These are phyloP conservation scores for Falco punctatus DNA, from an alignment of 2,113 vertebrate genomes.

Conservation along the genomic window DNA sequence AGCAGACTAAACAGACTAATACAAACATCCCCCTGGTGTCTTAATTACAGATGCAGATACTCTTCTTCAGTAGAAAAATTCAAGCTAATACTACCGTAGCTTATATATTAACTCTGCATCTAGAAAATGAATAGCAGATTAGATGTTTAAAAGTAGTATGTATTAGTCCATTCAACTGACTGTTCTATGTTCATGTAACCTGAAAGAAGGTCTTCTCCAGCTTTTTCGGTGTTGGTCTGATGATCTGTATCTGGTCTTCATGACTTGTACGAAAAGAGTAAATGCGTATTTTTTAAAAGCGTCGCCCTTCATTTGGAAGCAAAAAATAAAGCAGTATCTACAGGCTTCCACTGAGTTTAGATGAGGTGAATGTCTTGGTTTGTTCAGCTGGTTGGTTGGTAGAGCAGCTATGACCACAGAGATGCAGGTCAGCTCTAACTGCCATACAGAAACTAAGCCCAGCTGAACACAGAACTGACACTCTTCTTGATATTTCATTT, in stretches of 20 bases:
- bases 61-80: not conserved
- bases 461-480: not conserved
- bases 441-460: not conserved
- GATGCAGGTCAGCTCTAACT: not conserved
- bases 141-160: not conserved
- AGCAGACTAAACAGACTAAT: not conserved
- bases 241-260: not conserved
- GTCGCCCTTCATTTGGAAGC: not conserved
- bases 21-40: not conserved
- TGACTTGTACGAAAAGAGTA: not conserved
- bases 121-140: not conserved
- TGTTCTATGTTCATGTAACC: not conserved
- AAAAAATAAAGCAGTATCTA: not conserved
- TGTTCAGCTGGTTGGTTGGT: not conserved
- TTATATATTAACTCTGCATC: not conserved
- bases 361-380: not conserved
- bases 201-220: not conserved
- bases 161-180: not conserved
- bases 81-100: not conserved
- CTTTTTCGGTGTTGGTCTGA: not conserved
- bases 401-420: not conserved
- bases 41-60: slow-evolving; percentile 15
- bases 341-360: not conserved
- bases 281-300: not conserved
- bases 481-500: not conserved